These are phyloP conservation scores for Monochamus saltuarius DNA, from an alignment of 1,140 invertebrate species.

Conservation along the genomic window DNA sequence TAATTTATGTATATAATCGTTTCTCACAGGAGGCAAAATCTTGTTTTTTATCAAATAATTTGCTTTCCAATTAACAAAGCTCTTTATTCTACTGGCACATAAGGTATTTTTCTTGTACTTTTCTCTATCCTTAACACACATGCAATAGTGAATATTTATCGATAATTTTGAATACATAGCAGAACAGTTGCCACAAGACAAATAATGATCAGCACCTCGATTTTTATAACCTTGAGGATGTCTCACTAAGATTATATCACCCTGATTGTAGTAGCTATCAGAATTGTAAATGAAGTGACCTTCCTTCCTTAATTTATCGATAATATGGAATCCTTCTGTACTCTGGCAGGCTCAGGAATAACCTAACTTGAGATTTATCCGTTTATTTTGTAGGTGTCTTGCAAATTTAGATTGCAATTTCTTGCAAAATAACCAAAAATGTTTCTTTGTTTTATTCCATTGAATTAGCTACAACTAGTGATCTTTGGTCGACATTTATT, in stretches of 20 bases:
- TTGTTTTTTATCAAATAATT: not conserved
- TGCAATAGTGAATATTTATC: not conserved
- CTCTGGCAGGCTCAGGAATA: not conserved
- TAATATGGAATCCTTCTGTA: not conserved
- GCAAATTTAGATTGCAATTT: not conserved
- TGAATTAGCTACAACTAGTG: not conserved
- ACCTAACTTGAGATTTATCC: not conserved
- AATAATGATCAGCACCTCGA: not conserved
- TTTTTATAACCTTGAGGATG: not conserved
- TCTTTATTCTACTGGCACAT: no score
- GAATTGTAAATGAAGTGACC: not conserved
- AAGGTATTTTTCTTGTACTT: no score
- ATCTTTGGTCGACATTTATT: not conserved
- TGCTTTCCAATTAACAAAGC: not conserved
- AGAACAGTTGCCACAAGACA: not conserved
- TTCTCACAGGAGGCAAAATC: not conserved
- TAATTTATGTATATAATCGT: not conserved
- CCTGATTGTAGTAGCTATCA: not conserved
- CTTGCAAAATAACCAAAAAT: constrained; percentile 1
- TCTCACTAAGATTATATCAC: not conserved
- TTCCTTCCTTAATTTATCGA: not conserved
- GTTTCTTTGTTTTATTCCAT: not conserved
- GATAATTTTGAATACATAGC: constrained; percentile 3
- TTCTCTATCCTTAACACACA: not conserved
- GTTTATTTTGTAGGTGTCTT: constrained; percentile 7